A percentile compares a stretch with the other conserved stretches of the same genome.
Conservation (phyloP, 2,888 invertebrate genomes). For the Marronus borbonicus region DNA sequence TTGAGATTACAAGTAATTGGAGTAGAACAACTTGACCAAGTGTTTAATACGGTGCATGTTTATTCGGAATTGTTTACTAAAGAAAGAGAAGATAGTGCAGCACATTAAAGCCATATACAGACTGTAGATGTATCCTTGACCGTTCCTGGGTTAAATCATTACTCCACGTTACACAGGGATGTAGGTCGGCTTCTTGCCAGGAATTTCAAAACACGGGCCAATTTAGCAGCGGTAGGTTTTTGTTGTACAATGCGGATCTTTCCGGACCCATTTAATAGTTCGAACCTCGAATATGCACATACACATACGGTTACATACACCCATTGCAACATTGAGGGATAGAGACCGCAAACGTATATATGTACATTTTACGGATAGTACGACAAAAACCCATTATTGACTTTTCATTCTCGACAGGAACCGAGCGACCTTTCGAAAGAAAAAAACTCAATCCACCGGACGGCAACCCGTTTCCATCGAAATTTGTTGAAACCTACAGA, state of each 20-base stretch:
- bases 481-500: slow-evolving; percentile 3
- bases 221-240: background rate
- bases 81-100: too few relatives aligned
- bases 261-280: slow-evolving; percentile 37
- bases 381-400: slow-evolving; percentile 38
- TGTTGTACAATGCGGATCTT: slow-evolving; percentile 8
- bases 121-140: background rate
- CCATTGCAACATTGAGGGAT: background rate
- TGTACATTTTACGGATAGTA: slow-evolving; percentile 8
- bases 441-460: slow-evolving; percentile 24
- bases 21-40: too few relatives aligned
- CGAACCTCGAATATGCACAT: slow-evolving; percentile 17
- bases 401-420: slow-evolving; percentile 15
- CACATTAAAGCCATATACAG: too few relatives aligned
- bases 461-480: slow-evolving; percentile 3
- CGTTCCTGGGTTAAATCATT: background rate
- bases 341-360: slow-evolving; percentile 20
- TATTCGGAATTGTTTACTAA: too few relatives aligned
- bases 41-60: too few relatives aligned
- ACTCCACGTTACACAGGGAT: background rate
- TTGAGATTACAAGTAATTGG: too few relatives aligned
- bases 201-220: slow-evolving; percentile 17
- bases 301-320: slow-evolving; percentile 2
- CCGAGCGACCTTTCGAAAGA: slow-evolving; percentile 7
- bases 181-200: background rate